Evolutionary conservation across 2,888 invertebrate species (phyloP).

Genomic region (Bombyx huttoni): DNA sequence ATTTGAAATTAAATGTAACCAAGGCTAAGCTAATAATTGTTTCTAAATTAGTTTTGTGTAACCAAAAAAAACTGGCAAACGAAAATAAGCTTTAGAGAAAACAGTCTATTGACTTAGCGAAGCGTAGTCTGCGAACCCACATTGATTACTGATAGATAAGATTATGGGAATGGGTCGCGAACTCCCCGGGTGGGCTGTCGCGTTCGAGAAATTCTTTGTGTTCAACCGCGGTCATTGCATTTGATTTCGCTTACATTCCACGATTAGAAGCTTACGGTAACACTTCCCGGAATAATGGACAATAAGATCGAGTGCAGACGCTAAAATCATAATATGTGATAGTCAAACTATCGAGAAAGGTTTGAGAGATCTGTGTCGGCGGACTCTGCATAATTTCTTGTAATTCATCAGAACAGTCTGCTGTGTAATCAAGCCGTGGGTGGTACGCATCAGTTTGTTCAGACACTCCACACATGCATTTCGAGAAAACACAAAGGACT

Average conservation of each 20-base stretch:
- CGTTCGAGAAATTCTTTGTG: conserved; percentile 26
- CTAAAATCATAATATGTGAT: conserved; percentile 23
- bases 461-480: conserved; percentile 23
- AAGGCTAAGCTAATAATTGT: background rate
- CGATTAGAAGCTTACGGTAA: background rate
- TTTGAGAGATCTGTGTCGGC: conserved; percentile 40
- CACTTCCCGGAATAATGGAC: conserved; percentile 22
- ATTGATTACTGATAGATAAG: conserved; percentile 53
- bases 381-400: conserved; percentile 54
- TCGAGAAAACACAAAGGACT: background rate
- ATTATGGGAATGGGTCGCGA: conserved; percentile 43
- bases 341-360: conserved; percentile 61
- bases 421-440: conserved; percentile 42
- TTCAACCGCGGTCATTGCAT: conserved; percentile 33
- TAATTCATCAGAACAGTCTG: conserved; percentile 46
- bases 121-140: conserved; percentile 16
- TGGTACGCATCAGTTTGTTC: conserved; percentile 33
- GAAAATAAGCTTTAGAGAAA: background rate
- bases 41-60: background rate
- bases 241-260: conserved; percentile 10
- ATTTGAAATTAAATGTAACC: background rate
- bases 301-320: conserved; percentile 17
- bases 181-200: conserved; percentile 50
- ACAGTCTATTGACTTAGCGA: background rate
- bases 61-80: background rate